These are phyloP conservation scores for Tribolium castaneum DNA, from an alignment of 1,140 invertebrate species.

Conservation along the genomic window DNA sequence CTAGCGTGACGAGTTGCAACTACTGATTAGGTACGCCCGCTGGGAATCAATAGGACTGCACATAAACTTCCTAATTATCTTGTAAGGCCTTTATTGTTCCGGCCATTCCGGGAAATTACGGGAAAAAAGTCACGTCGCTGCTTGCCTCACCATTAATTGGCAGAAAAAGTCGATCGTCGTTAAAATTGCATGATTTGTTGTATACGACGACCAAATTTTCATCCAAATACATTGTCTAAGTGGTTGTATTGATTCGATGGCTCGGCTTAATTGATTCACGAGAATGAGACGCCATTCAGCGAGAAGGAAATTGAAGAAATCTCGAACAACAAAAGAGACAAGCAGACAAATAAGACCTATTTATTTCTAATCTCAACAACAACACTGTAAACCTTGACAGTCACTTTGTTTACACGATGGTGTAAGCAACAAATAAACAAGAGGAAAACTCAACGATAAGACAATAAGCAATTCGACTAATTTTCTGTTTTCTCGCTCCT, in stretches of 20 bases:
- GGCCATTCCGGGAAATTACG: background rate
- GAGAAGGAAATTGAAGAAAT: slow-evolving; percentile 14
- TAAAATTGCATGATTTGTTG: slow-evolving; percentile 7
- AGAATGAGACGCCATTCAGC: background rate
- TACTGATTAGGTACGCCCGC: slow-evolving; percentile 36
- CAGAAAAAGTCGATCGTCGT: background rate
- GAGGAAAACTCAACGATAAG: background rate
- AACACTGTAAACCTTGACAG: slow-evolving; percentile 26
- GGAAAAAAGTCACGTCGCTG: too few relatives aligned
- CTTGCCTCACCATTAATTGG: background rate
- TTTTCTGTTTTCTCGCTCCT: too few relatives aligned
- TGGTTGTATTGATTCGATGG: slow-evolving; percentile 8
- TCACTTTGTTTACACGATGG: slow-evolving; percentile 10
- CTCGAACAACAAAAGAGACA: background rate
- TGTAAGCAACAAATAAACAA: slow-evolving; percentile 7
- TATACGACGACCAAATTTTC: background rate
- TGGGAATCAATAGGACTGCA: slow-evolving; percentile 41
- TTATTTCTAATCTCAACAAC: slow-evolving; percentile 10
- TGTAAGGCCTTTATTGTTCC: slow-evolving; percentile 9
- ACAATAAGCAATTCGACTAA: too few relatives aligned
- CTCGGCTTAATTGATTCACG: background rate
- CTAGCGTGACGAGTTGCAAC: slow-evolving; percentile 37
- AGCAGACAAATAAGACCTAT: slow-evolving; percentile 15
- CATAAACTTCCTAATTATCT: slow-evolving; percentile 29
- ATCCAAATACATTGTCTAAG: background rate